A percentile compares a stretch with the other conserved stretches of the same genome.
These are phyloP conservation scores for Xestia c-nigrum DNA, from an alignment of 2,888 invertebrate species.

Conservation along the genomic window DNA sequence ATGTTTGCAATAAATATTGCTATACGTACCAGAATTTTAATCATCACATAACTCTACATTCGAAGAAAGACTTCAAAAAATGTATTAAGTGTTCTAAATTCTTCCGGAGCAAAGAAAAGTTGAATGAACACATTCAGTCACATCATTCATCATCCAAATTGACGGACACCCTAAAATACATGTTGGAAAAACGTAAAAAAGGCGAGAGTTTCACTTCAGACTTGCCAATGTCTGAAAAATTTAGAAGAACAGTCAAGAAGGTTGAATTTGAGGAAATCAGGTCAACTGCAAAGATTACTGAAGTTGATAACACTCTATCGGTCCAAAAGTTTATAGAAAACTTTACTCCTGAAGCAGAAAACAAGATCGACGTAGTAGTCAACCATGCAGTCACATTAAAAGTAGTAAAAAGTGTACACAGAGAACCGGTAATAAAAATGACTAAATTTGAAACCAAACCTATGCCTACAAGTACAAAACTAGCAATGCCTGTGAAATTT, in stretches of 20 bases:
- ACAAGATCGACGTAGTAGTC: slow-evolving; percentile 48
- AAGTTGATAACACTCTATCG: slow-evolving; percentile 71
- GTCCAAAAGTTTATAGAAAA: slow-evolving; percentile 84
- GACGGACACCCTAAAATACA: slow-evolving; percentile 81
- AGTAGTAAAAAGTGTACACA: slow-evolving; percentile 45
- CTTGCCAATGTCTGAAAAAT: slow-evolving; percentile 64
- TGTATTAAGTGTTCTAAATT: slow-evolving; percentile 81
- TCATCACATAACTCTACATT: slow-evolving; percentile 81
- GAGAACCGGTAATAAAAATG: slow-evolving; percentile 74
- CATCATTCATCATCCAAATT: slow-evolving; percentile 79
- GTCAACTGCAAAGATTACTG: slow-evolving; percentile 70
- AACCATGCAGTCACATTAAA: slow-evolving; percentile 68
- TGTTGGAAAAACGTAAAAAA: slow-evolving; percentile 78
- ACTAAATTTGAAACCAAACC: slow-evolving; percentile 71
- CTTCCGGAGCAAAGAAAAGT: slow-evolving; percentile 73
- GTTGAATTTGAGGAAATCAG: slow-evolving; percentile 56
- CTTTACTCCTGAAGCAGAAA: slow-evolving; percentile 78
- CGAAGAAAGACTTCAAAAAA: slow-evolving; percentile 72
- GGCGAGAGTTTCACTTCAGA: slow-evolving; percentile 50
- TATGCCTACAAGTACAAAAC: slow-evolving; percentile 14
- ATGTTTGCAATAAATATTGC: slow-evolving; percentile 81
- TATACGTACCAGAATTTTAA: slow-evolving; percentile 84
- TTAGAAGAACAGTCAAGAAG: slow-evolving; percentile 77
- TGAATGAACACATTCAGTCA: slow-evolving; percentile 74
- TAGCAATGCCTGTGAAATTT: slow-evolving; percentile 79